Base-by-base conservation (phyloP, 2,888 invertebrate genomes). In the Tetheella fluctuosa region DNA sequence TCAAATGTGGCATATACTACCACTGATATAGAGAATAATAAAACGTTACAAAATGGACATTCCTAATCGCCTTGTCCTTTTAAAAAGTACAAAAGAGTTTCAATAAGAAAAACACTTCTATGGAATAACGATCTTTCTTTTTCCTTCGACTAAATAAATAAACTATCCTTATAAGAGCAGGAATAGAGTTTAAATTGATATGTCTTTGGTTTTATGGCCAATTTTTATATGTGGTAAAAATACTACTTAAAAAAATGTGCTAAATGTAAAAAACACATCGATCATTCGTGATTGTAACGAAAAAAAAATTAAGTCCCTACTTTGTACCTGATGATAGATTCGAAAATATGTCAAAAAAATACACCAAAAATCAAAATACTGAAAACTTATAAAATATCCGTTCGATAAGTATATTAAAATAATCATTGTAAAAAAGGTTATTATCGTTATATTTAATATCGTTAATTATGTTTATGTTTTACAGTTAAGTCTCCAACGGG, bases 21-120 rank as follows among this genome's bases (percentile, higher is more conserved):
- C 82, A 73, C 75, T 72, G 65, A 71, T 74, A 70, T 74, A 74
- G 71, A 71, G 79, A 72, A 69, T 48, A 65, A 82, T 83, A 88
- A 88, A 86, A 85, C 81, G 74, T 75, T 70, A 89, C 89, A 85
- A 84, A 89, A 90, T 84, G 90, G 88, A 90, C 91, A 91, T 84
- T 81, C 86, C 87, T 90, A 91, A 91, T 92, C 89, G 81, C 77
- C 81, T 83, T 88, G 89, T 86, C 85, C 84, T 84, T 84, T 86
- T 84, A 86, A 87, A 87, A 86, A 82, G 76, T 66, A 89, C 89
- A 91, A 91, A 85, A 83, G 87, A 78, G 61, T 59, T 62, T 60
- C 56, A 68, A 79, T 85, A 86, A 88, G 86, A 84, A 80, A 69
- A 62, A 65, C 62, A 69, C 71, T 81, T 77, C 78, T 67, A 69